Evolutionary conservation across 2,888 invertebrate species (phyloP).

Genomic region (Trichogramma dendrolimi): DNA sequence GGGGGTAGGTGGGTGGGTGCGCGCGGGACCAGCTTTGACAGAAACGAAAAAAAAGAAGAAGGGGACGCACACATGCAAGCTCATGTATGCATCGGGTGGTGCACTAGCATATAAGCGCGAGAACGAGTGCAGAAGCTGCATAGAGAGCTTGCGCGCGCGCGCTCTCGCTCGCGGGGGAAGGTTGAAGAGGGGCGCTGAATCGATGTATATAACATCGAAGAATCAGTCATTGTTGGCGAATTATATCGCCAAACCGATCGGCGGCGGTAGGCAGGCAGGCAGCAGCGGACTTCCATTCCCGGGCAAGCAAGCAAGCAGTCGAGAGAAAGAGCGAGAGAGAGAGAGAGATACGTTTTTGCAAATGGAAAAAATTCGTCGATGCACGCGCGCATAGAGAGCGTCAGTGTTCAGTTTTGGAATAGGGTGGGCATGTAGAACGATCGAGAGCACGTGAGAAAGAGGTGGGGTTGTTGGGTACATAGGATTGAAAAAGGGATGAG

Average conservation of each 20-base stretch:
- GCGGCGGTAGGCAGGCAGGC: slow-evolving; percentile 30
- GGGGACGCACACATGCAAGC: slow-evolving; percentile 3
- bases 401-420: too few relatives aligned
- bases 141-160: too few relatives aligned
- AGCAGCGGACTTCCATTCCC: slow-evolving; percentile 48
- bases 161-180: not conserved
- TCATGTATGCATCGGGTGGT: too few relatives aligned
- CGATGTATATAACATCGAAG: slow-evolving; percentile 34
- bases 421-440: slow-evolving; percentile 8
- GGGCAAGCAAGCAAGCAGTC: slow-evolving; percentile 43
- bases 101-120: not conserved
- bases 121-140: not conserved
- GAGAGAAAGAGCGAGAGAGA: slow-evolving; percentile 13
- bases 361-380: slow-evolving; percentile 50
- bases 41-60: slow-evolving; percentile 10
- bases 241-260: slow-evolving; percentile 49
- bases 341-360: slow-evolving; percentile 49
- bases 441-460: slow-evolving; percentile 1
- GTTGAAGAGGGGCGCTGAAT: slow-evolving; percentile 8
- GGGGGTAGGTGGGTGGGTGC: too few relatives aligned
- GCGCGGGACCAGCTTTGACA: slow-evolving; percentile 6
- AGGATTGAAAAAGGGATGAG: slow-evolving; percentile 25
- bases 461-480: slow-evolving; percentile 10
- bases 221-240: slow-evolving; percentile 42
- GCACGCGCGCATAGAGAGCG: slow-evolving; percentile 24